Evolutionary conservation across 1,140 invertebrate species (phyloP), one percentile per base, ranked within the genome.

Genomic region (Eumeta japonica): DNA sequence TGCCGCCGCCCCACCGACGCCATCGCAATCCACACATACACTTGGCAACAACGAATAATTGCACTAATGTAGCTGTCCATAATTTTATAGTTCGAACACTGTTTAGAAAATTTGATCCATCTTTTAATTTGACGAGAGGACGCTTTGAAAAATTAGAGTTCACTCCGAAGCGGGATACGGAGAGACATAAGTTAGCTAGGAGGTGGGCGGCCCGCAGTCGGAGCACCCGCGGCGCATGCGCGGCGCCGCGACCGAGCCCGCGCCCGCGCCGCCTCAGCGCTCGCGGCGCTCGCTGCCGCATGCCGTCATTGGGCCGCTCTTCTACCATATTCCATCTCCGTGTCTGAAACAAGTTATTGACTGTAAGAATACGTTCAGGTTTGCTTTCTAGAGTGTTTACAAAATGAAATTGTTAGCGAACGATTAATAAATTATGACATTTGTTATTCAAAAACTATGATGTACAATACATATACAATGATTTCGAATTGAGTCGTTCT

Each of bases 61-160:
- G 70, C 66, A 66, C 66, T 74, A 74, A 50, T 50, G 60, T 54
- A 58, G 62, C 63, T 48, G 68, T 56, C 68, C 70, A 66, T 46
- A 64, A 65, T 49, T 53, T 62, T 51, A 66, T 71, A 74, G 66
- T 74, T 74, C 66, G 62, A 54, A 67, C 59, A 35, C 39, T 48
- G 52, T 55, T 46, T 43, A 54, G 29, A 46, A 47, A 43, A 57
- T 50, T 52, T 48, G 52, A 46, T 43, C 27, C 45, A 37, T 44
- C 52, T 74, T 74, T 74, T 74, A 74, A 74, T 62, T 74, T 74
- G 49, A 74, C 70, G 61, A 70, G 59, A 40, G 70, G 64, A 59
- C 63, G 63, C 58, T 74, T 74, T 74, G 64, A 56, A 62, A 64
- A 59, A 62, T 67, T 63, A 57, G 57, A 59, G 64, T 63, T 66